Percentiles rank a stretch among this genome's conserved stretches.
Evolutionary conservation across 2,113 vertebrate species (phyloP).

Genomic region (Anoplopoma fimbria): DNA sequence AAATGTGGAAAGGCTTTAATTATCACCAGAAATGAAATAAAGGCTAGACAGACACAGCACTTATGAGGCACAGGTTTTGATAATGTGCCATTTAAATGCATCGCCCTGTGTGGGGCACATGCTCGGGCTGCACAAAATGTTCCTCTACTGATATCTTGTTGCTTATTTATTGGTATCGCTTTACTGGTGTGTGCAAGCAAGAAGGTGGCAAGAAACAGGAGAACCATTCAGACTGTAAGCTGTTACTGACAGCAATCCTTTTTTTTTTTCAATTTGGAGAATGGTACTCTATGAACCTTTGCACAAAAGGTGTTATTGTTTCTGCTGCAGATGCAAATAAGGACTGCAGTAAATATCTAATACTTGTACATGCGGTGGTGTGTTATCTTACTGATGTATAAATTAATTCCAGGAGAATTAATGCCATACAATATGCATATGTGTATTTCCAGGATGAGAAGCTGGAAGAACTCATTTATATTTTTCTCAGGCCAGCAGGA

Average conservation of each 20-base stretch:
- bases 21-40: slow-evolving; percentile 63
- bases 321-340: slow-evolving; percentile 17
- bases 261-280: slow-evolving; percentile 20
- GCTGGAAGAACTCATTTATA: slow-evolving; percentile 47
- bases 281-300: slow-evolving; percentile 28
- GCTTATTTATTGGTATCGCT: slow-evolving; percentile 44
- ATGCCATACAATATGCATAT: slow-evolving; percentile 45
- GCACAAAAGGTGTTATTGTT: slow-evolving; percentile 1
- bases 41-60: slow-evolving; percentile 38
- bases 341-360: not conserved
- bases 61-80: slow-evolving; percentile 38
- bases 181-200: slow-evolving; percentile 22
- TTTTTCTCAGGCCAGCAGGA: slow-evolving; percentile 57
- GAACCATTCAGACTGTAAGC: slow-evolving; percentile 20
- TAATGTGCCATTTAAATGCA: slow-evolving; percentile 60
- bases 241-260: slow-evolving; percentile 22
- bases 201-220: slow-evolving; percentile 6
- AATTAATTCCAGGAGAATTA: slow-evolving; percentile 18
- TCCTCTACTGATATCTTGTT: slow-evolving; percentile 5
- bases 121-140: slow-evolving; percentile 33
- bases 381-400: slow-evolving; percentile 22
- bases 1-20: slow-evolving; percentile 71
- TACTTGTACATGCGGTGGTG: not conserved
- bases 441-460: slow-evolving; percentile 37
- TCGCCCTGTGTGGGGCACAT: slow-evolving; percentile 32